A percentile compares a stretch with the other conserved stretches of the same genome.
phyloP scores from a whole-genome alignment of 2,113 vertebrate genomes.

The Salvator merianae region DNA sequence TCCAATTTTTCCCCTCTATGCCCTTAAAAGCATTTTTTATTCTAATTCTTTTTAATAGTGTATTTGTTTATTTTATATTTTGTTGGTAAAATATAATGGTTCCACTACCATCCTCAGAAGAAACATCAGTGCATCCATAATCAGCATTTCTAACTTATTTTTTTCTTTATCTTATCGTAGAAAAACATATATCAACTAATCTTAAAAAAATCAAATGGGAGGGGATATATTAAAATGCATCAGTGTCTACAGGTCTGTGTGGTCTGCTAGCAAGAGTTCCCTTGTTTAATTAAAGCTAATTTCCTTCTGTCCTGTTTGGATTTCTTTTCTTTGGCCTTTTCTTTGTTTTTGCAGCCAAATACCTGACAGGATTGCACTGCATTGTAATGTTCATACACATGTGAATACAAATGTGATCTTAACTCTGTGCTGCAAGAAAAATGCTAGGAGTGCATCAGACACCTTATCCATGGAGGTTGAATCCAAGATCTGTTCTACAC shows the following conservation, averaged over 20 bases:
- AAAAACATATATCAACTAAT: slow-evolving; percentile 41
- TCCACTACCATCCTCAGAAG: not conserved
- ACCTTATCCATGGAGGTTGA: not conserved
- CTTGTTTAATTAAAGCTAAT: slow-evolving; percentile 50
- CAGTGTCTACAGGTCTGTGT: slow-evolving; percentile 17
- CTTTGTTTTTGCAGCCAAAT: slow-evolving; percentile 10
- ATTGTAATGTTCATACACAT: not conserved
- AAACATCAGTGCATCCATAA: not conserved
- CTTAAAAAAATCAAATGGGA: not conserved
- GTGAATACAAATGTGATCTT: not conserved
- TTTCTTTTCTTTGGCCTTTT: not conserved
- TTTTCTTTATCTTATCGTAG: slow-evolving; percentile 7
- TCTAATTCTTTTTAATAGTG: slow-evolving; percentile 35
- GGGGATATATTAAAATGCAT: slow-evolving; percentile 8
- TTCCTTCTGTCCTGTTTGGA: not conserved
- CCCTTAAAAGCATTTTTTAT: slow-evolving; percentile 2
- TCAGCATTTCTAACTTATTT: not conserved
- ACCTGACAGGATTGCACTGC: not conserved
- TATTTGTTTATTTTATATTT: slow-evolving; percentile 14
- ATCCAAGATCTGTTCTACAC: not conserved
- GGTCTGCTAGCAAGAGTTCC: slow-evolving; percentile 17
- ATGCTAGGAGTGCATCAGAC: not conserved
- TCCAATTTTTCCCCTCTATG: slow-evolving; percentile 21
- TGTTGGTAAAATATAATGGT: not conserved
- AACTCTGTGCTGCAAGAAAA: slow-evolving; percentile 2